Evolutionary conservation across 2,888 invertebrate species (phyloP).

Genomic region (Acleris holmiana): DNA sequence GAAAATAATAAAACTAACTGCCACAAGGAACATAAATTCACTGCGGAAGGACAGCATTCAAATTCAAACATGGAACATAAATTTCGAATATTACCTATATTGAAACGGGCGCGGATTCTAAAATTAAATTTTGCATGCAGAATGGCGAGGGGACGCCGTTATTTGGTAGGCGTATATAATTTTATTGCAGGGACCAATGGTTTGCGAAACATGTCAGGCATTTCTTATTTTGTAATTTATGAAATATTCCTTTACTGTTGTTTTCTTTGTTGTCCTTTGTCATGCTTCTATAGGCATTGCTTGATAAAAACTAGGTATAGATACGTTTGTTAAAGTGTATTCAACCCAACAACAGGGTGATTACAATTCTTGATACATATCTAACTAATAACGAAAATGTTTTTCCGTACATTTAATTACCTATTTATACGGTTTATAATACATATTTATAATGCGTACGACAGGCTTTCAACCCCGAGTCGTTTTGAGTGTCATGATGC

Average conservation of each 20-base stretch:
- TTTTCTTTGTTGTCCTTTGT: conserved; percentile 27
- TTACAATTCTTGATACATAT: neutral
- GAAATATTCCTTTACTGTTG: conserved; percentile 45
- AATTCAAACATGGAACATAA: conserved; percentile 70
- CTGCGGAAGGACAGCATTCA: conserved; percentile 63
- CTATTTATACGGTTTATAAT: no score
- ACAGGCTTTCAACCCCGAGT: no score
- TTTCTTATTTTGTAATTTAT: conserved; percentile 61
- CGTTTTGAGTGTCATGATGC: no score
- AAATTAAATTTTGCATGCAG: conserved; percentile 83
- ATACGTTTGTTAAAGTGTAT: neutral
- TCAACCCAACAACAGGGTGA: conserved; percentile 1
- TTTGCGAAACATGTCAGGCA: conserved; percentile 73
- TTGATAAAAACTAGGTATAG: neutral
- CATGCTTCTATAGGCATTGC: neutral
- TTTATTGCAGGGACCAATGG: conserved; percentile 82
- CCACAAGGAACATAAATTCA: conserved; percentile 60
- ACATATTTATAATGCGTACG: no score
- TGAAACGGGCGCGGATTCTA: conserved; percentile 77
- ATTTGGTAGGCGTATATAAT: conserved; percentile 85
- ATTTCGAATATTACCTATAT: conserved; percentile 68
- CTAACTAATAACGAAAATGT: no score
- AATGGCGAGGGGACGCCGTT: conserved; percentile 70
- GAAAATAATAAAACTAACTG: conserved; percentile 42
- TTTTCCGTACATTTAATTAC: no score